Base-by-base conservation (phyloP, 1,140 invertebrate species). In the Drosophila yakuba region DNA sequence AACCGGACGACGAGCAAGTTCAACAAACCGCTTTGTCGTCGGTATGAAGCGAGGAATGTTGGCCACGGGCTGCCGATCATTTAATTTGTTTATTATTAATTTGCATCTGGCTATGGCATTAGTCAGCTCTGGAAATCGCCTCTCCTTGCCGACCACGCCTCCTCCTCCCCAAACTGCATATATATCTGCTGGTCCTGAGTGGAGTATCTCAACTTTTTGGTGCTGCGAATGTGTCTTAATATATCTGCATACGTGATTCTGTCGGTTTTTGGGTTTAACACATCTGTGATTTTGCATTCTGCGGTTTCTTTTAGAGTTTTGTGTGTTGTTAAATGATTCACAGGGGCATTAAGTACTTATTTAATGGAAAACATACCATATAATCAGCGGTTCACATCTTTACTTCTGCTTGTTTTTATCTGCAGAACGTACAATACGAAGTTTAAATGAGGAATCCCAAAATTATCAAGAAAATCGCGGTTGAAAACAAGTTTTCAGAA, bases 21-120 rank as follows among this genome's bases (percentile, higher is more conserved):
- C 82, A 85, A 86, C 74, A 81, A 85, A 83, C 71, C 74, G 71
- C 80, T 82, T 51, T 58, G 63, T 38, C 52, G 32, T 25, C 39
- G 39, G 67, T 43, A 67, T 51, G 36, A n/a, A 64, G 50, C 54
- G 15, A 47, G 82, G 84, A 88, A 88, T 86, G 83, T 61, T 73
- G 82, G 39, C 62, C 41, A 58, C 59, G 79, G 83, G 83, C 76
- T 72, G 76, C 64, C 67, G 61, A 80, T 85, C 71, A 39, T 64
- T 62, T 79, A 45, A 58, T 76, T 77, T 60, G 73, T 77, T 68
- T 61, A 58, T 71, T 78, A 77, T 77, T 57, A 77, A 69, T 77
- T 77, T 69, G 74, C 64, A 72, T 47, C 74, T 69, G 66, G 28
- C 74, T 41, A n/a, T 25, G 47, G 61, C 45, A 59, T 76, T 76